Evolutionary conservation across 2,797 vertebrate genomes (phyloP).

Genomic region (Botia kubotai): DNA sequence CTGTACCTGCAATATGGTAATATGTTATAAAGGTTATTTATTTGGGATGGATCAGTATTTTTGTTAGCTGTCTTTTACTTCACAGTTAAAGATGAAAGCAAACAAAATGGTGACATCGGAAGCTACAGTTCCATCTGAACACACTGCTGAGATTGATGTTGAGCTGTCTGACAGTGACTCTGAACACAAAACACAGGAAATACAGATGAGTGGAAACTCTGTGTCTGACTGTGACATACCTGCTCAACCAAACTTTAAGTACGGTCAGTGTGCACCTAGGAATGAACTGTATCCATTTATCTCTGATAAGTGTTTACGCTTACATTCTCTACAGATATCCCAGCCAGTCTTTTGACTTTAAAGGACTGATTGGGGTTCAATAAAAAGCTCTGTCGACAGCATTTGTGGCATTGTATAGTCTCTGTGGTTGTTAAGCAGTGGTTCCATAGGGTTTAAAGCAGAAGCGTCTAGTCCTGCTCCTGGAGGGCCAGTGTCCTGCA

Average conservation of each 20-base stretch:
- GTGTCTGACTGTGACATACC: background rate
- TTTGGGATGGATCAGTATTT: too few species aligned
- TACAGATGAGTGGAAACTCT: constrained; percentile 7
- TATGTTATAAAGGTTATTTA: too few species aligned
- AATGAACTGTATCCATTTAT: too few species aligned
- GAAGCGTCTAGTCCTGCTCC: too few species aligned
- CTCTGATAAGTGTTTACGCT: too few species aligned
- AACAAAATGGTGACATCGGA: background rate
- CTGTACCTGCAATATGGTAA: too few species aligned
- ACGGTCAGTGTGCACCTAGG: background rate
- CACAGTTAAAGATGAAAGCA: constrained; percentile 31
- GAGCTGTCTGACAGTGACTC: constrained; percentile 64
- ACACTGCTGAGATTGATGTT: constrained; percentile 62
- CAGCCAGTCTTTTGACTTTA: background rate
- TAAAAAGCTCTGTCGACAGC: too few species aligned
- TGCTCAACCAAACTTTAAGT: background rate
- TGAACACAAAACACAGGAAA: constrained; percentile 29
- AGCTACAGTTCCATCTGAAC: background rate
- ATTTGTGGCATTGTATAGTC: too few species aligned
- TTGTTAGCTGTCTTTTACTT: background rate
- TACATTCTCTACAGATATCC: background rate
- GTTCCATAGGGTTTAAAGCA: too few species aligned
- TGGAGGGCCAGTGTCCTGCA: too few species aligned
- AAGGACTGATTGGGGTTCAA: too few species aligned
- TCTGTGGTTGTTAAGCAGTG: too few species aligned